Conservation (phyloP, 2,888 invertebrate species). For the Eupelmus urozonus region DNA sequence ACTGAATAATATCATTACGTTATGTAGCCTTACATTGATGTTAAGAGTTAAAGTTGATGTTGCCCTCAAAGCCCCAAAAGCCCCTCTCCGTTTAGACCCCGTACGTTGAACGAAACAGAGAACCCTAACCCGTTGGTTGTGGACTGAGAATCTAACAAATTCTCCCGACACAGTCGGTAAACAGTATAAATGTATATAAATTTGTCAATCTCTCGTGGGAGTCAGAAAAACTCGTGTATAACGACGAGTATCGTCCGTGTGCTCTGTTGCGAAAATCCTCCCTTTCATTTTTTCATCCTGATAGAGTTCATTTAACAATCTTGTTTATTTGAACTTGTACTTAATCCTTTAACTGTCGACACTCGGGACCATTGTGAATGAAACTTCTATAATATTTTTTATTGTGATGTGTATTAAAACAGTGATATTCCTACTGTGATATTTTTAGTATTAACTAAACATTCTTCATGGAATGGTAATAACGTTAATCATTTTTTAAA, state of each 20-base stretch:
- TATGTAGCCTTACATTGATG: slow-evolving; percentile 78
- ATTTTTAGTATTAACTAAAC: too few species aligned
- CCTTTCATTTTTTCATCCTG: background rate
- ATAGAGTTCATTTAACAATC: slow-evolving; percentile 11
- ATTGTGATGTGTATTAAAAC: background rate
- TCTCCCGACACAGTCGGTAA: background rate
- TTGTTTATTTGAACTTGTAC: slow-evolving; percentile 8
- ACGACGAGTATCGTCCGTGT: slow-evolving; percentile 52
- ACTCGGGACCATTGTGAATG: slow-evolving; percentile 9
- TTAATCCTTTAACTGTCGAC: slow-evolving; percentile 47
- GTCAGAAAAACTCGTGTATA: slow-evolving; percentile 56
- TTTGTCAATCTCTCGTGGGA: slow-evolving; percentile 34
- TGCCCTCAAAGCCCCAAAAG: slow-evolving; percentile 15
- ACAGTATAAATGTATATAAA: background rate
- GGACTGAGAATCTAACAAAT: slow-evolving; percentile 36
- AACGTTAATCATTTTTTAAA: too few species aligned
- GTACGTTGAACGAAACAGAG: background rate
- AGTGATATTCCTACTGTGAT: too few species aligned
- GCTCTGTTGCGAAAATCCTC: slow-evolving; percentile 30
- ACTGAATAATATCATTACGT: slow-evolving; percentile 75
- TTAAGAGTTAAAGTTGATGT: slow-evolving; percentile 60
- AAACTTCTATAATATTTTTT: background rate
- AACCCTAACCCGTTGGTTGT: slow-evolving; percentile 27
- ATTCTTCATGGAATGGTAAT: too few species aligned
- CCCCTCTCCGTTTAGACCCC: slow-evolving; percentile 25